phyloP scores from a whole-genome alignment of 2,113 vertebrate genomes.

The Myrmecobius fasciatus region DNA sequence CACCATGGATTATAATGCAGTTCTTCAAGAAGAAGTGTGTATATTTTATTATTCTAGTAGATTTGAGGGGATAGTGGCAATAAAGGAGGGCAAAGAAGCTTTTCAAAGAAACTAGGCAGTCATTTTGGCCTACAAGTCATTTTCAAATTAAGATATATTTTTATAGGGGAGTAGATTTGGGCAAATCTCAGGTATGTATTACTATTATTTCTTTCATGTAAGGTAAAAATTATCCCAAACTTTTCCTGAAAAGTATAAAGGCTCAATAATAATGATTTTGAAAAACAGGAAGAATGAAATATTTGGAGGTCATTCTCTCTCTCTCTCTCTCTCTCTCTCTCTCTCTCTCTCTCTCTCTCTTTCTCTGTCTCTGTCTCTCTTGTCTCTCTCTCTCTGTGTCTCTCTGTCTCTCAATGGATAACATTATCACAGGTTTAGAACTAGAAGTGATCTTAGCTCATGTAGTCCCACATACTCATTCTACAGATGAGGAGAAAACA shows the following conservation, averaged over 20 bases:
- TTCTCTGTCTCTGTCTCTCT: background rate
- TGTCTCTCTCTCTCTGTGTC: too few species aligned
- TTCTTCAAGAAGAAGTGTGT: conserved; percentile 11
- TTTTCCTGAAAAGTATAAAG: conserved; percentile 38
- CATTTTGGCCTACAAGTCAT: conserved; percentile 45
- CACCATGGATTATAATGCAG: conserved; percentile 20
- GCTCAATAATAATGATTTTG: background rate
- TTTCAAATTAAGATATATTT: conserved; percentile 30
- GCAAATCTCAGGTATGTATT: conserved; percentile 10
- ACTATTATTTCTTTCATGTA: conserved; percentile 23
- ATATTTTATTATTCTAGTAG: conserved; percentile 39
- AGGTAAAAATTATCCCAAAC: conserved; percentile 28
- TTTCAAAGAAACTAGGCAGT: conserved; percentile 28
- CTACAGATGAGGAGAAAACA: background rate
- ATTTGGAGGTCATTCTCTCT: conserved; percentile 12
- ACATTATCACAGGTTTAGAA: background rate
- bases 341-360: too few species aligned
- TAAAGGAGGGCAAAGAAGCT: conserved; percentile 43
- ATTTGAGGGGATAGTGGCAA: conserved; percentile 34
- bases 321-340: too few species aligned
- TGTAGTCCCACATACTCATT: background rate
- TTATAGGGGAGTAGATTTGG: conserved; percentile 14
- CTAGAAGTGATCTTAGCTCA: background rate
- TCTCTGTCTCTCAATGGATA: background rate
- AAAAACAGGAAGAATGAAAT: background rate